Conservation (phyloP, 2,888 invertebrate genomes). For the Odontomyia ornata region DNA sequence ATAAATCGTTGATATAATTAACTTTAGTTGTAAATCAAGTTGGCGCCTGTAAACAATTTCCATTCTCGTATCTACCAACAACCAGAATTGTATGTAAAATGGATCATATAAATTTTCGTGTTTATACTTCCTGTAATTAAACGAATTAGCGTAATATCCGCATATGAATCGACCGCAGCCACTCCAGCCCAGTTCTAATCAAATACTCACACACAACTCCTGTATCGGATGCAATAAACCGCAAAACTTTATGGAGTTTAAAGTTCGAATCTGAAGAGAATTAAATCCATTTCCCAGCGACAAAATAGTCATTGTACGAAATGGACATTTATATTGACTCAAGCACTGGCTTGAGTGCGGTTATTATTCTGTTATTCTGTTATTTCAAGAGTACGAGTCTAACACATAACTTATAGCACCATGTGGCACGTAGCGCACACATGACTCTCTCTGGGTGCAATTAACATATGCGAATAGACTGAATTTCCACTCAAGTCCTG, state of each 20-base stretch:
- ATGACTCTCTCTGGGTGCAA: not conserved
- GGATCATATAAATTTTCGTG: constrained; percentile 32
- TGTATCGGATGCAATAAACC: constrained; percentile 29
- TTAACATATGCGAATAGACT: constrained; percentile 16
- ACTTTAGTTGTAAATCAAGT: too few relatives aligned
- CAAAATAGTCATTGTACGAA: not conserved
- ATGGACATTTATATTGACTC: constrained; percentile 27
- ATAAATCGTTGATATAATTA: too few relatives aligned
- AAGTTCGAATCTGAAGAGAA: constrained; percentile 26
- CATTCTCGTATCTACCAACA: too few relatives aligned
- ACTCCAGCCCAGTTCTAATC: constrained; percentile 8
- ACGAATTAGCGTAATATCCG: constrained; percentile 36
- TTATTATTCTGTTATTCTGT: constrained; percentile 36
- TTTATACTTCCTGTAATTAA: constrained; percentile 40
- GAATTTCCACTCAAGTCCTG: not conserved
- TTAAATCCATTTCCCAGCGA: not conserved
- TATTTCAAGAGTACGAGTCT: constrained; percentile 23
- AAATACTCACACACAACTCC: not conserved
- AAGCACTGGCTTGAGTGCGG: not conserved
- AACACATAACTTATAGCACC: constrained; percentile 20
- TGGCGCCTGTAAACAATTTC: too few relatives aligned
- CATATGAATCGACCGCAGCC: constrained; percentile 3
- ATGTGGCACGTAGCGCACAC: not conserved
- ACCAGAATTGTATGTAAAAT: too few relatives aligned
- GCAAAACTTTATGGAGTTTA: constrained; percentile 41